Base-by-base conservation (phyloP, 2,888 invertebrate genomes). In the Heliconius aoede region DNA sequence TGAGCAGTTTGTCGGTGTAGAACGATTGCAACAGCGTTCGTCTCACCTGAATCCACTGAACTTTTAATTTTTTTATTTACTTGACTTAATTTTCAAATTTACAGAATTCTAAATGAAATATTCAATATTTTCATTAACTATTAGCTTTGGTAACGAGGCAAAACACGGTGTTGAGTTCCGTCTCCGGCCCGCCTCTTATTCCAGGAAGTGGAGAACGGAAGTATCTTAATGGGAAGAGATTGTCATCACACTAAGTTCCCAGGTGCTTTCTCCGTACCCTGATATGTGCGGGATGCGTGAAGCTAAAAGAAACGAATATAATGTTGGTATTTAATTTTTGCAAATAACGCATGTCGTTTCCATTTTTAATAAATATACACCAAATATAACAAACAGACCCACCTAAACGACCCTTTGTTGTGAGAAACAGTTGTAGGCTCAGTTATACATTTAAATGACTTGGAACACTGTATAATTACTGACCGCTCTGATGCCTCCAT, bases 391-490 rank as follows among this genome's bases (percentile, higher is more conserved):
- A 74, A 74, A 62, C 69, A 62, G 62, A 69, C 73, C 30, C 36
- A 71, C 40, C 71, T 65, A 76, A 72, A 72, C 75, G 75, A 71
- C 24, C 71, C 75, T 75, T 75, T 75, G 75, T 75, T 75, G 64
- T 72, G 72, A 69, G 71, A 76, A 76, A 72, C 72, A 76, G 64
- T 58, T n/a, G n/a, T n/a, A n/a, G n/a, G 58, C 64, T 64, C 71
- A 72, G 55, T 71, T 72, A 61, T 71, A 75, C 69, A 36, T 75
- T 75, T 72, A 64, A 72, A 71, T 58, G 72, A 72, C 36, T 72
- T 72, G 60, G 36, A 60, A 72, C 71, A 65, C 55, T 72, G 71
- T 72, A 36, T 72, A 76, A 72, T 65, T 40, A 72, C 40, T 58
- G 58, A 71, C 65, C 75, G 71, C 68, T 76, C 65, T 69, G 51